A percentile compares a stretch with the other conserved stretches of the same genome.
phyloP scores from a whole-genome alignment of 2,797 vertebrate genomes.

The Microctenopoma lineatum region DNA sequence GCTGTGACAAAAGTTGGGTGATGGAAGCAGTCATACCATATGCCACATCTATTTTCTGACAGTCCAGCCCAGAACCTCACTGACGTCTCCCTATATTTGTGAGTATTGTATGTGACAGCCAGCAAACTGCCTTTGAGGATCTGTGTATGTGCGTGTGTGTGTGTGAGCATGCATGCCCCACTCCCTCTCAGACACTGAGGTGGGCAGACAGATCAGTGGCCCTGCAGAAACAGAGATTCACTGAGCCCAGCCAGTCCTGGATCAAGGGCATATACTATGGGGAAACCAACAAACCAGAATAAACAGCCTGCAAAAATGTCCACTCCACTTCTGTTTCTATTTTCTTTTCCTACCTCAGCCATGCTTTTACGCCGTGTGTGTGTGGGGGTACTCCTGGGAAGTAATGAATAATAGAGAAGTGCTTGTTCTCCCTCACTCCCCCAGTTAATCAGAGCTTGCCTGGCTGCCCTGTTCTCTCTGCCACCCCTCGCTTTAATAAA shows the following conservation, averaged over 20 bases:
- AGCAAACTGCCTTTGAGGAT: slow-evolving; percentile 46
- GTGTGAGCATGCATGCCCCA: slow-evolving; percentile 36
- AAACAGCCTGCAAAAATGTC: slow-evolving; percentile 15
- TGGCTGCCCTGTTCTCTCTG: slow-evolving; percentile 77
- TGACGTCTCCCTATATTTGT: slow-evolving; percentile 20
- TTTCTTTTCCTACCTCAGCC: slow-evolving; percentile 23
- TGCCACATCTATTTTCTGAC: slow-evolving; percentile 18
- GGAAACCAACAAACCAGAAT: slow-evolving; percentile 13
- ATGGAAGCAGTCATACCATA: not conserved
- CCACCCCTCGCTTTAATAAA: slow-evolving; percentile 81
- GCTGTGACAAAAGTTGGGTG: slow-evolving; percentile 3
- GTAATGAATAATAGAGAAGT: slow-evolving; percentile 84
- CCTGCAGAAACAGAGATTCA: slow-evolving; percentile 36
- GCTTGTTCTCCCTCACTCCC: slow-evolving; percentile 81
- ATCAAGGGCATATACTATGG: slow-evolving; percentile 19
- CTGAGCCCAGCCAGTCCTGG: slow-evolving; percentile 2
- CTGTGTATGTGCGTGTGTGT: slow-evolving; percentile 5
- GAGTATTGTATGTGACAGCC: slow-evolving; percentile 46
- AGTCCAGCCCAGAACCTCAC: slow-evolving; percentile 19
- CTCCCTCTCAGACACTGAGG: slow-evolving; percentile 46
- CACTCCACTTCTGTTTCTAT: slow-evolving; percentile 25
- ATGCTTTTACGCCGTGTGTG: slow-evolving; percentile 41
- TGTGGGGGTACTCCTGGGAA: slow-evolving; percentile 51
- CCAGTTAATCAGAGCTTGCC: slow-evolving; percentile 81
- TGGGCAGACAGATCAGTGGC: slow-evolving; percentile 48